Evolutionary conservation across 2,797 vertebrate genomes (phyloP), one percentile per base, ranked within the genome.

Genomic region (Channa striata): DNA sequence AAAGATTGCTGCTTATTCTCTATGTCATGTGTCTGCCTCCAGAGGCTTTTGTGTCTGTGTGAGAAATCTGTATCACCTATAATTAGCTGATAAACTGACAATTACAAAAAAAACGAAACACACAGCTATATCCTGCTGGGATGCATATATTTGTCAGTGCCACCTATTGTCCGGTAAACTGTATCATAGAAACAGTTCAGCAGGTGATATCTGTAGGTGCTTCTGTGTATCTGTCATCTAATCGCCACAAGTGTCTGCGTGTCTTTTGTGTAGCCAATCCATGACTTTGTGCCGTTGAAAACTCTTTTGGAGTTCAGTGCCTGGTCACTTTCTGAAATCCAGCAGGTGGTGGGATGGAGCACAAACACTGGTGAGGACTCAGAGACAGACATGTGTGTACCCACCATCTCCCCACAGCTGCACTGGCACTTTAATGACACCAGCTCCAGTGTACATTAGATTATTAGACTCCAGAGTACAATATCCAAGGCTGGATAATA

Each of bases 391-490:
- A 85, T 79, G 92, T 89, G 82, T 86, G 83, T 83, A 81, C 72
- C 82, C 79, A 84, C 79, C 72, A 79, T 87, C 82, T 88, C 83
- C 85, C 81, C 81, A 85, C 85, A 92, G 84, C 87, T 81, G 81
- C 78, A 81, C 82, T 81, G 91, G 87, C 85, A 87, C 86, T 92
- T 93, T 92, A 93, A 94, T 90, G 90, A 89, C 90, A 90, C 80
- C 52, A 73, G 82, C 86, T 86, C 86, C 66, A 75, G 90, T 90
- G 90, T 85, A 89, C 91, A 93, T 93, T 92, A 89, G 88, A 93
- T 94, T 93, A 94, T 93, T 92, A 93, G 81, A 91, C 93, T 93
- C 91, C 80, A 86, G 92, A 93, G 93, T 79, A 90, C 90, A 92
- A 93, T 91, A 93, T 92, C 85, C 83, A 81, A 88, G 89, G 93